A percentile compares a stretch with the other conserved stretches of the same genome.
These are phyloP conservation scores for Andricus quercusramuli DNA, from an alignment of 2,888 invertebrate genomes.

Conservation along the genomic window DNA sequence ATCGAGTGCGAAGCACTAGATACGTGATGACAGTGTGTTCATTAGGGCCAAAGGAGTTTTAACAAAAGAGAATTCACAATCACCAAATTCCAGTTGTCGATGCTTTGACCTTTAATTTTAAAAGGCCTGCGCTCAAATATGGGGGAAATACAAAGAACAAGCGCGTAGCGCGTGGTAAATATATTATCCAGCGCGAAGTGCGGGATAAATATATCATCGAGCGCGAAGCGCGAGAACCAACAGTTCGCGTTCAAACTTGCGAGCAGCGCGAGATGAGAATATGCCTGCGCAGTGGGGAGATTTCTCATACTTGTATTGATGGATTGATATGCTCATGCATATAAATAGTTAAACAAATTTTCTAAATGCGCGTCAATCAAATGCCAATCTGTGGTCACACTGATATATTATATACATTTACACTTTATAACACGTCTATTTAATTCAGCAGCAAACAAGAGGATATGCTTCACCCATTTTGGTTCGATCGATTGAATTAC, in stretches of 20 bases:
- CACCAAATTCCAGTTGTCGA: too few relatives aligned
- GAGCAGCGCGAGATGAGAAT: too few relatives aligned
- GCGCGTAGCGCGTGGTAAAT: background rate
- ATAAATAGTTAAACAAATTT: background rate
- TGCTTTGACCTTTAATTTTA: too few relatives aligned
- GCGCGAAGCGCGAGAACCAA: too few relatives aligned
- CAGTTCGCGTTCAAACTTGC: too few relatives aligned
- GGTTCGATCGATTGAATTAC: constrained; percentile 25
- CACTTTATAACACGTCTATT: background rate
- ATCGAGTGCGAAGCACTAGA: too few relatives aligned
- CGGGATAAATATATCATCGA: background rate
- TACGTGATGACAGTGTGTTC: too few relatives aligned
- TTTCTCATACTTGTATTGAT: background rate
- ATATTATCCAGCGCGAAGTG: background rate
- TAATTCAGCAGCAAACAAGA: background rate
- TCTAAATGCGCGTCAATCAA: background rate
- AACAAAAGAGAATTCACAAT: too few relatives aligned
- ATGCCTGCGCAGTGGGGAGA: too few relatives aligned
- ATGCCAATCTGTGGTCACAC: background rate
- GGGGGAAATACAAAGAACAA: too few relatives aligned
- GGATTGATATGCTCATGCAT: background rate
- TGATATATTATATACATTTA: background rate
- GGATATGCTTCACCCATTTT: background rate
- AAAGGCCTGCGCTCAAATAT: too few relatives aligned
- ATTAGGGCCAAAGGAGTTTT: too few relatives aligned